These are phyloP conservation scores for Patiria pectinifera DNA, from an alignment of 53 echinoderm and acorn worm genomes.

Conservation along the genomic window DNA sequence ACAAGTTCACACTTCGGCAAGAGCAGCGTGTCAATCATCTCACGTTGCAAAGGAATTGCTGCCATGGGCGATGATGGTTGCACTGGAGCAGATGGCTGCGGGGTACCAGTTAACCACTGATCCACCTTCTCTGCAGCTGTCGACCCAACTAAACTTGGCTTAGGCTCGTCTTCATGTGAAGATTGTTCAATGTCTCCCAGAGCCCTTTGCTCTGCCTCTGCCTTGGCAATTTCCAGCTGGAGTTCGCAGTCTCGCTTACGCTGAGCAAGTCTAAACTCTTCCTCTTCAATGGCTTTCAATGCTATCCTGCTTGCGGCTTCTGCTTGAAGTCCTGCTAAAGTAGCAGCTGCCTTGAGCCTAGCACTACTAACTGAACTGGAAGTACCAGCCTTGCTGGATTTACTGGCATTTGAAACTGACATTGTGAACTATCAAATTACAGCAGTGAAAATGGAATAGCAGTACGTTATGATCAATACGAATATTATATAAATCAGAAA, in stretches of 20 bases:
- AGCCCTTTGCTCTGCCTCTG: neutral
- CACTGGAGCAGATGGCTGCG: neutral
- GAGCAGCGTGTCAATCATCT: neutral
- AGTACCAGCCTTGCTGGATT: neutral
- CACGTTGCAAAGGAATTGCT: neutral
- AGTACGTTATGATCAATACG: too few species aligned
- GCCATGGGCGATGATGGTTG: neutral
- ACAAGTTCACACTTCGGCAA: neutral
- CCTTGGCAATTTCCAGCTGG: slow-evolving; percentile 13
- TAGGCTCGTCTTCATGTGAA: neutral
- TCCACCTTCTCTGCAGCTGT: neutral
- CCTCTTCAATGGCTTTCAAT: slow-evolving; percentile 1
- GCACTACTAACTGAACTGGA: neutral
- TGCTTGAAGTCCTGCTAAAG: neutral
- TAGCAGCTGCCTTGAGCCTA: neutral
- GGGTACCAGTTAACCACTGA: slow-evolving; percentile 8
- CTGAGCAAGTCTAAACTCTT: neutral
- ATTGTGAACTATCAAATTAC: neutral
- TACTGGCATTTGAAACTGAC: neutral
- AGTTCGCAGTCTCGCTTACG: slow-evolving; percentile 10
- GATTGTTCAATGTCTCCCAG: neutral
- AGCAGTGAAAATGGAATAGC: neutral
- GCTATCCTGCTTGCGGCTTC: neutral
- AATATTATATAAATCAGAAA: too few species aligned
- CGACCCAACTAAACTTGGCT: neutral